These are phyloP conservation scores for Etheostoma spectabile DNA, from an alignment of 2,113 vertebrate species.

Conservation along the genomic window DNA sequence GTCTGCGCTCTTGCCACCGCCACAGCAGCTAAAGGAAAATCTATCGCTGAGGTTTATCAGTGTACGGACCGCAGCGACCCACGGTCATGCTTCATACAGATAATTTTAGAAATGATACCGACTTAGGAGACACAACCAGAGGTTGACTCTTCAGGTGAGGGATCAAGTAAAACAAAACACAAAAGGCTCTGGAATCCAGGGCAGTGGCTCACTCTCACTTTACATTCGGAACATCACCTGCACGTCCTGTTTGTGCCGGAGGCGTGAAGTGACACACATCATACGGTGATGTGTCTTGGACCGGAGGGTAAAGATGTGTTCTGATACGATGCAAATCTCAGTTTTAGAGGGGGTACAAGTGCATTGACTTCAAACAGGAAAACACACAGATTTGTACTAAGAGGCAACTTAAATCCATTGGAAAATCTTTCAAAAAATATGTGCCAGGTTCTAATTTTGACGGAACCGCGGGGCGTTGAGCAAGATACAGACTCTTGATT, in stretches of 20 bases:
- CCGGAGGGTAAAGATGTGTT: neutral
- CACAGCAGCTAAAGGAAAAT: neutral
- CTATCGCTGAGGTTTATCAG: neutral
- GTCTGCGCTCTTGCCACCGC: neutral
- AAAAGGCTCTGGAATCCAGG: slow-evolving; percentile 24
- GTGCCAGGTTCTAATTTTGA: too few species aligned
- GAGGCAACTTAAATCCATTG: neutral
- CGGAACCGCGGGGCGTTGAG: too few species aligned
- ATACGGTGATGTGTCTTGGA: neutral
- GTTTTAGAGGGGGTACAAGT: neutral
- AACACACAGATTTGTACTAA: neutral
- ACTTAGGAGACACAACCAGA: neutral
- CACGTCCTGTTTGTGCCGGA: neutral
- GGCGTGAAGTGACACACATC: slow-evolving; percentile 12
- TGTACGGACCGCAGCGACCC: neutral
- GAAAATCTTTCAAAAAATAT: neutral
- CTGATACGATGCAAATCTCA: neutral
- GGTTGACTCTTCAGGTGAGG: slow-evolving; percentile 16
- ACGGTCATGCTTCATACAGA: neutral
- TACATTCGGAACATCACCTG: neutral
- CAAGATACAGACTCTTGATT: too few species aligned
- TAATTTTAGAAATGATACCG: slow-evolving; percentile 16
- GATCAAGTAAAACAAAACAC: slow-evolving; percentile 8
- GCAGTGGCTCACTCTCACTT: slow-evolving; percentile 6
- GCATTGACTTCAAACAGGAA: neutral